Conservation (phyloP, 2,113 vertebrate species). For the Saccopteryx bilineata region DNA sequence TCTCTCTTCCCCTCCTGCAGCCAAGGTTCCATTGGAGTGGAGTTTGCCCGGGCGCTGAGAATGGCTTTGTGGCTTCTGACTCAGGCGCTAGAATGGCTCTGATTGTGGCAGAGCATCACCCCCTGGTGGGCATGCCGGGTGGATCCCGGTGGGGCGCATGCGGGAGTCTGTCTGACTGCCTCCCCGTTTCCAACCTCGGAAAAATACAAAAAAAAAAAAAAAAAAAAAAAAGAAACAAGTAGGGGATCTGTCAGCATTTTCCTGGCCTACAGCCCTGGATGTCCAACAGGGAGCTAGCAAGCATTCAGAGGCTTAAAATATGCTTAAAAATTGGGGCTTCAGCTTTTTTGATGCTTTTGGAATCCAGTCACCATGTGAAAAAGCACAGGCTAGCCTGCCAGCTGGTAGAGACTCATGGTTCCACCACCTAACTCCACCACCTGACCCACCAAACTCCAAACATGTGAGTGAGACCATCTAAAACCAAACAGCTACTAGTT, state of each 20-base stretch:
- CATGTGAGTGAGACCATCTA: background rate
- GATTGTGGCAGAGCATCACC: too few species aligned
- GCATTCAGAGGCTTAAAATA: background rate
- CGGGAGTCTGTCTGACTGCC: too few species aligned
- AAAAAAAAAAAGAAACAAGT: background rate
- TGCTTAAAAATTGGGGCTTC: background rate
- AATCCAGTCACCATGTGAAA: background rate
- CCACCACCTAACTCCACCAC: background rate
- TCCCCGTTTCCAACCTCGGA: too few species aligned
- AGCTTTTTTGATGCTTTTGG: background rate
- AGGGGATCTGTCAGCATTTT: background rate
- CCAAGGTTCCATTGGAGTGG: too few species aligned
- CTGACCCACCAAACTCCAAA: background rate
- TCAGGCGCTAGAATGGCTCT: too few species aligned
- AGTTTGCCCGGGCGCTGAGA: too few species aligned
- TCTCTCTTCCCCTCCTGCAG: too few species aligned
- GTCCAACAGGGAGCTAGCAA: background rate
- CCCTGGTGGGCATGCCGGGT: too few species aligned
- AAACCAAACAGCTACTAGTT: background rate
- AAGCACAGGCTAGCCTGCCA: background rate
- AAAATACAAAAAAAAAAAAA: too few species aligned
- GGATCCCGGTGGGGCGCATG: too few species aligned
- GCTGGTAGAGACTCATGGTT: background rate
- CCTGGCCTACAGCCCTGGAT: slow-evolving; percentile 86
- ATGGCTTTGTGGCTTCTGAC: too few species aligned